Base-by-base conservation (phyloP, 2,113 vertebrate species). In the Pygoscelis adeliae region DNA sequence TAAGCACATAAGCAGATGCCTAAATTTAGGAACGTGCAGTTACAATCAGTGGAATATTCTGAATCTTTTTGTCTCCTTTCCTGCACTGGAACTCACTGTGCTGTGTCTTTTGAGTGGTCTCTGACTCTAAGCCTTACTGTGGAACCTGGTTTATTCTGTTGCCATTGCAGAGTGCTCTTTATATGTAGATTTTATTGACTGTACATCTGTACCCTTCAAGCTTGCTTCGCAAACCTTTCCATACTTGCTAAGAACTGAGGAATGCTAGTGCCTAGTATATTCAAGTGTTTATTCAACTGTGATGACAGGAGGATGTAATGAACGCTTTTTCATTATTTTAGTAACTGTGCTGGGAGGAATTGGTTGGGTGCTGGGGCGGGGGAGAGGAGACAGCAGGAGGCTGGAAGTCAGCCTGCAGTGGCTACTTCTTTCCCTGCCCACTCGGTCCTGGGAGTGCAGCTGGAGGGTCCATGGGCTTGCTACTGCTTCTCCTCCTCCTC, bases 21-120 rank as follows among this genome's bases (percentile, higher is more conserved):
- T 97, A 89, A 91, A 94, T 95, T 95, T 97, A 96, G 94, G 65
- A 89, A 47, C 61, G 14, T 63, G 87, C 89, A 71, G 42, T 89
- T 84, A 58, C 15, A 79, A 11, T 79, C 53, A 72, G 32, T 79
- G 53, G 49, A 65, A 83, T 80, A 66, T 83, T 93, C 55, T 67
- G 38, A 82, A 46, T 40, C 38, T 74, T 72, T 77, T 62, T 15
- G 55, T 90, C 47, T 87, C 52, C 25, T 34, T 87, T 79, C 22
- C 42, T 83, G 30, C 20, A 3, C 23, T 65, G 56, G 71, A 87
- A 61, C 56, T 84, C 5, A 2, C 44, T 67, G 42, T 80, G 53
- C 49, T 84, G 8, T 77, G 58, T 58, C 29, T 66, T 66, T 77
- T 49, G 62, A 30, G 36, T 70, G 27, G 13, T 59, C 27, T 78